Evolutionary conservation across 2,888 invertebrate species (phyloP).

Genomic region (Lapara coniferarum): DNA sequence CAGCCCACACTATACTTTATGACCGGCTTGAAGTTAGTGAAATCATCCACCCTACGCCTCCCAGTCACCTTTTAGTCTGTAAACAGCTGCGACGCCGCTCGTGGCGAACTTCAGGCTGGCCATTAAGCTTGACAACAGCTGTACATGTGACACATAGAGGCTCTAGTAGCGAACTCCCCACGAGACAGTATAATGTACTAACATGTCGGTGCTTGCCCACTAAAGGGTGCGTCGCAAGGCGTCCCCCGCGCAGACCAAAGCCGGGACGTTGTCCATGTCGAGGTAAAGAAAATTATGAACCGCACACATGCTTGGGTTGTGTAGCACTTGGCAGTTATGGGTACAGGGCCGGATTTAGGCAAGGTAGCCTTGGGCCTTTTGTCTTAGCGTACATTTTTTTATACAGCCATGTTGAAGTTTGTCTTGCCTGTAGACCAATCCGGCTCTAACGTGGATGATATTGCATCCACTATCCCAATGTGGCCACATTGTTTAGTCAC

Average conservation of each 20-base stretch:
- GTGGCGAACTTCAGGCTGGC: too few species aligned
- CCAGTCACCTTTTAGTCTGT: too few species aligned
- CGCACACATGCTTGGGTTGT: constrained; percentile 14
- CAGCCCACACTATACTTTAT: too few species aligned
- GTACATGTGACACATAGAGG: constrained; percentile 4
- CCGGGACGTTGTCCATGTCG: constrained; percentile 85
- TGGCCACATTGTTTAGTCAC: constrained; percentile 1
- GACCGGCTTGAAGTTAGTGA: too few species aligned
- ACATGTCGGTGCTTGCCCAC: constrained; percentile 52
- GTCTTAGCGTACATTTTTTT: neutral
- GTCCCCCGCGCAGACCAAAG: constrained; percentile 85
- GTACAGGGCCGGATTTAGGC: neutral
- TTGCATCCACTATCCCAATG: neutral
- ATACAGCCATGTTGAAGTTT: neutral
- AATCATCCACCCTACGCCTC: too few species aligned
- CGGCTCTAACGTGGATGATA: neutral
- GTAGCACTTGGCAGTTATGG: constrained; percentile 6
- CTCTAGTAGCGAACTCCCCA: constrained; percentile 23
- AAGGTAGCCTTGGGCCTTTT: neutral
- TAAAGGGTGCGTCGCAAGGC: constrained; percentile 90
- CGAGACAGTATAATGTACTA: constrained; percentile 40
- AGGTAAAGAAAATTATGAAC: constrained; percentile 75
- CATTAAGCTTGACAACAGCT: neutral
- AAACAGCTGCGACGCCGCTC: too few species aligned
- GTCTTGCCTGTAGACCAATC: neutral